Evolutionary conservation across 1,140 invertebrate genomes (phyloP), one percentile per base, ranked within the genome.

Genomic region (Drosophila azteca): DNA sequence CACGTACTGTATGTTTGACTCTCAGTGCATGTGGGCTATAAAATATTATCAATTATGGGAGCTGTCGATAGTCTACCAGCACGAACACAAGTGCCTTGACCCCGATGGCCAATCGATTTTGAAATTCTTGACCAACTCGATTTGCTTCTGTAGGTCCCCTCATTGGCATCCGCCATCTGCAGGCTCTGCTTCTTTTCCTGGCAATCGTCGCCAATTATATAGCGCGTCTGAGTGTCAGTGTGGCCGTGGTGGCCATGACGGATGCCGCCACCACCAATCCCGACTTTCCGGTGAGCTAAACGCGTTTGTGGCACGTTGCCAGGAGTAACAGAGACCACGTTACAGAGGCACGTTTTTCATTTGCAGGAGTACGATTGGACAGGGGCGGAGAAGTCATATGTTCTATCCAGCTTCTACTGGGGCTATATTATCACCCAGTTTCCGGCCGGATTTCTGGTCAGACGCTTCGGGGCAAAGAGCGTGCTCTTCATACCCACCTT

Each of bases 221-320:
- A 17, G 93, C 94, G 64, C 90, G 95, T 51, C 93, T 95, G 11
- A 94, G 94, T 55, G 93, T 95, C 70, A 95, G 95, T 39, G 94
- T 96, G 55, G 94, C 94, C 0, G 93, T 95, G n/a, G 95, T 95
- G 0, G 95, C 95, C 24, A 96, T 96, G 95, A 95, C 94, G 1
- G 92, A 95, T 66, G 58, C 77, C 6, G 68, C 59, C 0, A 72
- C 72, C n/a, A 65, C 77, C 48, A 90, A 88, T 77, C 57, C 62
- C 0, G 50, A 88, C 24, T 88, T 88, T 69, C 79, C 77, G 11
- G 88, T 90, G 66, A 55, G 51, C 50, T 6, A 0, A 6, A 22
- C 15, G 22, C 6, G 43, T 8, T 15, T 4, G 31, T 31, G 35
- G 35, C 35, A 13, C 9, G 35, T 1, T 39, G 35, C 35, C 35